These are phyloP conservation scores for Epizoanthus stellaris DNA, from an alignment of 92 coral and sea anemone genomes.

Conservation along the genomic window DNA sequence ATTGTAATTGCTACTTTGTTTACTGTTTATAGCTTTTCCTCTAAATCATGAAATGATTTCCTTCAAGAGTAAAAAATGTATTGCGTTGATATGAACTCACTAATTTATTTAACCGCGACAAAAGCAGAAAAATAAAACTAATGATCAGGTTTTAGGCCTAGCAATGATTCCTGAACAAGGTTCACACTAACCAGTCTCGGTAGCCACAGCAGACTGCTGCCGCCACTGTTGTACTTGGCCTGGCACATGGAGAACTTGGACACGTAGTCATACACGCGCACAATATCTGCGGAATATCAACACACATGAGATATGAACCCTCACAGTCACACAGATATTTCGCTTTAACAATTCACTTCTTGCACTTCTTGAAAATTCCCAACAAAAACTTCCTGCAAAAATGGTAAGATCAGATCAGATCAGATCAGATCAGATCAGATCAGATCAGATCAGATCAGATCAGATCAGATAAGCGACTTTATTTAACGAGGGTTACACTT, in stretches of 20 bases:
- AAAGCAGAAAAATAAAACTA: background rate
- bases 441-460: no score
- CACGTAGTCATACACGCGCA: slow-evolving; percentile 92
- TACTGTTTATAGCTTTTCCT: no score
- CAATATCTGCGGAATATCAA: slow-evolving; percentile 66
- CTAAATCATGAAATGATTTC: no score
- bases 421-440: no score
- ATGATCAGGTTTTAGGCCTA: background rate
- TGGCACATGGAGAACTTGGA: slow-evolving; percentile 85
- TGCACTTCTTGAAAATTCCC: no score
- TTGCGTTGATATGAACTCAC: background rate
- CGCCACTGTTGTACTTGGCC: slow-evolving; percentile 85
- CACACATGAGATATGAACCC: background rate
- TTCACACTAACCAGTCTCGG: slow-evolving; percentile 80
- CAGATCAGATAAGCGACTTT: no score
- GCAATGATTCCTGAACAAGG: background rate
- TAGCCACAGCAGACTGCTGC: slow-evolving; percentile 91
- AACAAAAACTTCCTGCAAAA: no score
- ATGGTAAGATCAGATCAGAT: no score
- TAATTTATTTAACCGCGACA: background rate
- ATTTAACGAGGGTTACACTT: no score
- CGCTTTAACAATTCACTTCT: no score
- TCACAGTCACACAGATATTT: no score
- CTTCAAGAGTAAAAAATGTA: background rate
- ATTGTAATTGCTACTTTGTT: no score